Evolutionary conservation across 1,140 invertebrate genomes (phyloP), one percentile per base, ranked within the genome.

Genomic region (Drosophila sucinea): DNA sequence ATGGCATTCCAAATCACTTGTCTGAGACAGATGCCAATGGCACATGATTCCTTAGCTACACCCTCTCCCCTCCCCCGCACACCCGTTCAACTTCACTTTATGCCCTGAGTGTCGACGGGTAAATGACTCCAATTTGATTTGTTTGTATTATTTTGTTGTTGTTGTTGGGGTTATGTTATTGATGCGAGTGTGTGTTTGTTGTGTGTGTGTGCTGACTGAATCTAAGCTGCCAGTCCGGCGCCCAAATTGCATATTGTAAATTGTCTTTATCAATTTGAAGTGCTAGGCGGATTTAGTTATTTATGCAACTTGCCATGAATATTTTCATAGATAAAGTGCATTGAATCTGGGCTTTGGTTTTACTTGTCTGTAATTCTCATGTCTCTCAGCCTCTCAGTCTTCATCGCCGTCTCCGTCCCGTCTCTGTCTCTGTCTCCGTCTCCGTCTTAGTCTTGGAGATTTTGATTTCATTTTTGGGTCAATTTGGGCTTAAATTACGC

Each of bases 191-290:
- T 66, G 65, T 58, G 60, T 74, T 71, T 77, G 66, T 55, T 75
- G 74, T 70, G 40, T 64, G 27, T 41, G 33, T 47, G 56, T 62
- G 75, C 51, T 54, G 41, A 58, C 70, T 70, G 56, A 33, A 10
- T 38, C 60, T 55, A 47, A 41, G 58, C 60, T 62, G 75, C 60
- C 65, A 51, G 44, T 51, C 70, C 54, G 77, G 77, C 79, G 67
- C 67, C 68, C 72, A 75, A 63, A 51, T 58, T 60, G 40, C 44
- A n/a, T 51, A 87, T 70, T 82, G 84, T 87, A 87, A 86, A 86
- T 86, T 87, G 83, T 86, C 83, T 87, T 86, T 86, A 86, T 87
- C 83, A 86, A 86, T 86, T 86, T 86, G 84, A 87, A 86, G 83
- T 86, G 83, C 83, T 77, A 66, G 72, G 64, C 79, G 83, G 83